These are phyloP conservation scores for Priocnemis perturbator DNA, from an alignment of 2,888 invertebrate species.

Conservation along the genomic window DNA sequence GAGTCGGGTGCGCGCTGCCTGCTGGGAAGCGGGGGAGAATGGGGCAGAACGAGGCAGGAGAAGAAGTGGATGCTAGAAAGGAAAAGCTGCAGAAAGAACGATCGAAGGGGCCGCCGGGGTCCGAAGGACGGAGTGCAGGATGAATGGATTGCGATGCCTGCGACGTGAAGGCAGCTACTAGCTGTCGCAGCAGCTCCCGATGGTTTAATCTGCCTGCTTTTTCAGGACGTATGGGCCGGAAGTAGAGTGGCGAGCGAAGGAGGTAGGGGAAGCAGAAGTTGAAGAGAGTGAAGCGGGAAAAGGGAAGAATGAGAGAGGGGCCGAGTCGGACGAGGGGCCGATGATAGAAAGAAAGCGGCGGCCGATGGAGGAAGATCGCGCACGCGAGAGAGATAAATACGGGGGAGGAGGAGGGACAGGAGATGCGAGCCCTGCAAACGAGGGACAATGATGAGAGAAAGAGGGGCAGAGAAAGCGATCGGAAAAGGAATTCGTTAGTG, in stretches of 20 bases:
- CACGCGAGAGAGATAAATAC: slow-evolving; percentile 9
- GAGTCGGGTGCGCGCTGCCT: background rate
- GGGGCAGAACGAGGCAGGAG: background rate
- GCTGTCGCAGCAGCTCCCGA: slow-evolving; percentile 60
- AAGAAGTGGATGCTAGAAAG: background rate
- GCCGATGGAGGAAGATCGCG: slow-evolving; percentile 34
- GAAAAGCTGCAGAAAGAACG: background rate
- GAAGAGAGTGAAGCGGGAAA: slow-evolving; percentile 24
- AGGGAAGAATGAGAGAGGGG: slow-evolving; percentile 9
- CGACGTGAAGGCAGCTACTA: slow-evolving; percentile 54
- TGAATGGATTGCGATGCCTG: slow-evolving; percentile 16
- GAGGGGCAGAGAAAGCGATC: slow-evolving; percentile 50
- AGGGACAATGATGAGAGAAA: slow-evolving; percentile 36
- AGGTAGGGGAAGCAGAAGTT: slow-evolving; percentile 32
- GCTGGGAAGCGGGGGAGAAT: background rate
- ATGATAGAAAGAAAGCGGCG: slow-evolving; percentile 30
- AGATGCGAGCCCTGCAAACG: slow-evolving; percentile 36
- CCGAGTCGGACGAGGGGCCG: slow-evolving; percentile 15
- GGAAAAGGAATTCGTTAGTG: slow-evolving; percentile 70
- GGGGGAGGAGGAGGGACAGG: slow-evolving; percentile 14
- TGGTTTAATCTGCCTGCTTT: slow-evolving; percentile 67
- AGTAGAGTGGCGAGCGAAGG: slow-evolving; percentile 36
- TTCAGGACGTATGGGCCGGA: slow-evolving; percentile 42
- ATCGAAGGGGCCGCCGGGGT: slow-evolving; percentile 11
- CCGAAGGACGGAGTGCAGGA: slow-evolving; percentile 2